These are phyloP conservation scores for Physella acuta DNA, from an alignment of 1,140 invertebrate genomes.

Conservation along the genomic window DNA sequence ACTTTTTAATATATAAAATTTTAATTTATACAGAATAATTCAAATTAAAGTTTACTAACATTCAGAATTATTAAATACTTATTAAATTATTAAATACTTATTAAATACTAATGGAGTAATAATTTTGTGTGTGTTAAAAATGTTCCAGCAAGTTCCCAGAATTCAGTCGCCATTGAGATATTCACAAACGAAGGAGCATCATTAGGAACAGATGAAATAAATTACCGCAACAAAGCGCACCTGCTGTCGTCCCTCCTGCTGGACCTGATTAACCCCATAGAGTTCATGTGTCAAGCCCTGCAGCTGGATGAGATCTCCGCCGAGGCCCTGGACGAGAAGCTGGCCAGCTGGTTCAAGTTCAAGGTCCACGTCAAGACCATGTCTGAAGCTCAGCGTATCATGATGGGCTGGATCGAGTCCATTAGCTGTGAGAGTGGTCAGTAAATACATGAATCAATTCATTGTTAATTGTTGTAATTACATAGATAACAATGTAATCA, in stretches of 20 bases:
- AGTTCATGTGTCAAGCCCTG: not conserved
- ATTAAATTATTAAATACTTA: no score
- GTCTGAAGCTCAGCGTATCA: not conserved
- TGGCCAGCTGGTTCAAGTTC: conserved; percentile 1
- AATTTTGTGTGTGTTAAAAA: no score
- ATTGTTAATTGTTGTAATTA: not conserved
- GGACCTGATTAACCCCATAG: not conserved
- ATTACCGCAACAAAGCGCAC: not conserved
- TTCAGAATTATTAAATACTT: no score
- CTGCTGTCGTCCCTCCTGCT: not conserved
- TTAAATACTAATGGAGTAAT: no score
- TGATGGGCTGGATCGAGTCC: not conserved
- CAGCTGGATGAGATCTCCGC: not conserved
- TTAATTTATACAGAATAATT: no score
- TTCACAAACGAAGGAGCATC: not conserved
- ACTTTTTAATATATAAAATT: no score
- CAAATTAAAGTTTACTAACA: no score
- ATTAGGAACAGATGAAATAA: not conserved
- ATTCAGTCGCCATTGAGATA: no score
- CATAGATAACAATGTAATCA: not conserved
- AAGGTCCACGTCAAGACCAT: not conserved
- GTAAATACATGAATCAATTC: not conserved
- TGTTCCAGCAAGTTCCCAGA: no score
- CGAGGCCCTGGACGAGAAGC: not conserved
- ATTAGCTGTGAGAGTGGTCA: not conserved